phyloP scores from a whole-genome alignment of 2,888 invertebrate species.

The Drosophila anceps region DNA sequence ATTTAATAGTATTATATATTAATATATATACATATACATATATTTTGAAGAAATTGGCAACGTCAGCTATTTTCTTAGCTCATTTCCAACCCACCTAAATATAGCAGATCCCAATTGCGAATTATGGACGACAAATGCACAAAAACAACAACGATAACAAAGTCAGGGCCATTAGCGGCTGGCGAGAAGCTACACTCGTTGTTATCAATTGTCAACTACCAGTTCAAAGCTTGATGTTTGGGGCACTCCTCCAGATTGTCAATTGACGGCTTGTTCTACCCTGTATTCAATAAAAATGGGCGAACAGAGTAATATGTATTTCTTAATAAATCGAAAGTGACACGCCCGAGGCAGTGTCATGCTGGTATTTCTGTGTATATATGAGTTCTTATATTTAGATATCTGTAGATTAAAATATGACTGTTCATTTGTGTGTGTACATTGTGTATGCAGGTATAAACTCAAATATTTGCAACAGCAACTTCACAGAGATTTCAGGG shows the following conservation, averaged over 20 bases:
- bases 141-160: conserved; percentile 2
- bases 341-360: background rate
- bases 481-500: background rate
- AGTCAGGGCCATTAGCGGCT: conserved; percentile 38
- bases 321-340: background rate
- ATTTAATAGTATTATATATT: background rate
- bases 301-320: background rate
- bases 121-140: conserved; percentile 34
- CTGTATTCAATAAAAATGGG: background rate
- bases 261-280: conserved; percentile 7
- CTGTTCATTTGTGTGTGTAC: background rate
- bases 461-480: too few relatives aligned
- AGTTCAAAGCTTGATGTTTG: conserved; percentile 2
- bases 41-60: conserved; percentile 21
- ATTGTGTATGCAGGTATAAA: too few relatives aligned
- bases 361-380: too few relatives aligned
- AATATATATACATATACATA: conserved; percentile 1
- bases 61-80: conserved; percentile 21
- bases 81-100: conserved; percentile 43
- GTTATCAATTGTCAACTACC: conserved; percentile 48
- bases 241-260: conserved; percentile 31
- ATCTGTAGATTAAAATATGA: background rate
- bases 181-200: background rate
- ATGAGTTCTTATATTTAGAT: background rate
- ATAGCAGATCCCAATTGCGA: conserved; percentile 33